Conservation (phyloP, 1,140 invertebrate species). For the Drosophila athabasca region DNA sequence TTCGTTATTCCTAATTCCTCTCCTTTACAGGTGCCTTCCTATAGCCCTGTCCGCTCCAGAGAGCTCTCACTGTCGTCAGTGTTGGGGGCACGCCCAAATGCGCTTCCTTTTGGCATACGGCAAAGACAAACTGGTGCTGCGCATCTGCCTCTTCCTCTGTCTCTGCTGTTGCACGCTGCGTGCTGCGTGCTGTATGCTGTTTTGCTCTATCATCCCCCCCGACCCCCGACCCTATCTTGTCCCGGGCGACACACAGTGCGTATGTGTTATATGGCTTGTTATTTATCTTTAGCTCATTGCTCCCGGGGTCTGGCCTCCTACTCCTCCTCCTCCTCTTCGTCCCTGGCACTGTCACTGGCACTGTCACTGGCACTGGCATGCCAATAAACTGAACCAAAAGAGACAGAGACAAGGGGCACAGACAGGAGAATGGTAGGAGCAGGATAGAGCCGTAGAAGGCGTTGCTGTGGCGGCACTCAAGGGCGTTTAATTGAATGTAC, state of each 20-base stretch:
- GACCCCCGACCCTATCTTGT: background rate
- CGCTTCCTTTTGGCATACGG: conserved; percentile 58
- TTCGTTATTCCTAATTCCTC: too few species aligned
- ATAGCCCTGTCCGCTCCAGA: too few species aligned
- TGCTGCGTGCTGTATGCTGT: background rate
- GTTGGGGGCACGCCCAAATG: conserved; percentile 25
- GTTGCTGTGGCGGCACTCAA: conserved; percentile 62
- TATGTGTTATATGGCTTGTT: conserved; percentile 80
- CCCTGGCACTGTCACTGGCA: background rate
- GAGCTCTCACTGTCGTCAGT: too few species aligned
- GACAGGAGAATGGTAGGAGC: background rate
- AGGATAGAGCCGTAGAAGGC: conserved; percentile 19
- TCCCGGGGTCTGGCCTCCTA: conserved; percentile 26
- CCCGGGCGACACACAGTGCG: conserved; percentile 60
- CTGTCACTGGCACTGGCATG: conserved; percentile 44
- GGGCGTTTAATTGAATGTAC: conserved; percentile 82
- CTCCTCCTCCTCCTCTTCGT: conserved; percentile 1
- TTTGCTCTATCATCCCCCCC: too few species aligned
- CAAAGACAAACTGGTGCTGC: conserved; percentile 27
- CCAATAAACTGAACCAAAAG: conserved; percentile 63
- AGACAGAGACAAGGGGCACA: conserved; percentile 8
- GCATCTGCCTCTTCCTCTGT: conserved; percentile 3
- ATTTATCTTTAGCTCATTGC: conserved; percentile 79
- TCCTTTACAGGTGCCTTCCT: too few species aligned
- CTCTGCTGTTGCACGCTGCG: conserved; percentile 15